These are phyloP conservation scores for Cichlasoma orientale DNA, from an alignment of 2,797 vertebrate species.

Conservation along the genomic window DNA sequence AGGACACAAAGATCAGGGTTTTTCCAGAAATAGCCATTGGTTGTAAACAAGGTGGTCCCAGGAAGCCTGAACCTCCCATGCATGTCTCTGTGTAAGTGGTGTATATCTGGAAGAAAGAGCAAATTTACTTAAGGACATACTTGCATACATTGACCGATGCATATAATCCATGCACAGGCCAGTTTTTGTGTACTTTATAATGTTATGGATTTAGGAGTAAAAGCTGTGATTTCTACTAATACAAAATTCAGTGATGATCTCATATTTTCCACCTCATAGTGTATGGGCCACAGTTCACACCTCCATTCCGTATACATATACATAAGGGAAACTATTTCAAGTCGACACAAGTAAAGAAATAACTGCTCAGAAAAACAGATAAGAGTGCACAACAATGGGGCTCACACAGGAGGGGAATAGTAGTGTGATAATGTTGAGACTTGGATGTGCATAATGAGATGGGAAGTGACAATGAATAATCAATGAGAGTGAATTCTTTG, in stretches of 20 bases:
- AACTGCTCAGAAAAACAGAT: not conserved
- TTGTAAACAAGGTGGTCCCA: conserved; percentile 33
- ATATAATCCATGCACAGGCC: not conserved
- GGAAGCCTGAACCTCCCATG: not conserved
- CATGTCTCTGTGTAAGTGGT: not conserved
- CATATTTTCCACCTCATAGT: not conserved
- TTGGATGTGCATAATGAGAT: conserved; percentile 23
- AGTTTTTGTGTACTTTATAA: not conserved
- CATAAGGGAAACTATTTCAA: not conserved
- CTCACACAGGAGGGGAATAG: conserved; percentile 8
- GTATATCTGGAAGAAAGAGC: not conserved
- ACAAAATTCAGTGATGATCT: not conserved
- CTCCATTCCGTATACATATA: not conserved
- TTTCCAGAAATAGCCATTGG: conserved; percentile 48
- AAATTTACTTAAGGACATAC: not conserved
- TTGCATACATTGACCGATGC: not conserved
- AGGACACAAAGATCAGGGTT: conserved; percentile 16
- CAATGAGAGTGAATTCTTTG: conserved; percentile 14
- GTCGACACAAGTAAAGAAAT: conserved; percentile 19
- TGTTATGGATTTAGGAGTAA: not conserved
- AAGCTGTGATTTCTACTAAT: not conserved
- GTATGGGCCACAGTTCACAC: not conserved
- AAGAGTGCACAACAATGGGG: not conserved
- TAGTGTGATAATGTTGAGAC: not conserved
- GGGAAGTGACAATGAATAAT: conserved; percentile 36